Percentiles rank a stretch among this genome's conserved stretches.
Evolutionary conservation across 2,113 vertebrate species (phyloP).

Genomic region (Otus sunia): DNA sequence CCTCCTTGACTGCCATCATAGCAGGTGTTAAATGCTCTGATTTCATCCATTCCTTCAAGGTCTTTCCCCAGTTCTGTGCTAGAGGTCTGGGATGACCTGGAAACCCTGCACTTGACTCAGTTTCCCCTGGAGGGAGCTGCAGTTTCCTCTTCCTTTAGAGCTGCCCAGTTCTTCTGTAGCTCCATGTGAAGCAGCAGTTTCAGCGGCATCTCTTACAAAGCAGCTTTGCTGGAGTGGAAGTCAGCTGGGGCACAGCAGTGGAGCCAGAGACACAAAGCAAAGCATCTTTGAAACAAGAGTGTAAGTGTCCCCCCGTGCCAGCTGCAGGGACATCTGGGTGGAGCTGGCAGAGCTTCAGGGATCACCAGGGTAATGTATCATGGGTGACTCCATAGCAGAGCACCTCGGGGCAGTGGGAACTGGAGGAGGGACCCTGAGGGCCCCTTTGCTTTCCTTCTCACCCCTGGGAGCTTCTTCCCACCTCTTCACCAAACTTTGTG

Average conservation of each 20-base stretch:
- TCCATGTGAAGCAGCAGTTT: not conserved
- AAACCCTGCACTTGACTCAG: not conserved
- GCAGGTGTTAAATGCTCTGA: not conserved
- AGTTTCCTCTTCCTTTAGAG: not conserved
- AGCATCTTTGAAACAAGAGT: not conserved
- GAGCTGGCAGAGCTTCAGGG: not conserved
- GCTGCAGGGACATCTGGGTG: conserved; percentile 16
- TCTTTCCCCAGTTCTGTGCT: not conserved
- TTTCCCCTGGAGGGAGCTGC: not conserved
- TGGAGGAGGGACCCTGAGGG: not conserved
- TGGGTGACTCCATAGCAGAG: not conserved
- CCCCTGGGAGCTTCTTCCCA: not conserved
- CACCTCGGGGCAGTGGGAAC: not conserved
- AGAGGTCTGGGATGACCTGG: not conserved
- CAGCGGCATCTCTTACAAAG: not conserved
- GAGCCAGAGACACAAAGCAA: not conserved
- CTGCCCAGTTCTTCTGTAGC: not conserved
- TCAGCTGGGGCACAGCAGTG: not conserved
- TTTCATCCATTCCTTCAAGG: not conserved
- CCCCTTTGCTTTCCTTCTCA: not conserved
- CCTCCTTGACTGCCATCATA: not conserved
- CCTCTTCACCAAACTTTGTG: not conserved
- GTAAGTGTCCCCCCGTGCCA: not conserved
- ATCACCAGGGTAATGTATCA: not conserved
- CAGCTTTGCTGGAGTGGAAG: not conserved